Evolutionary conservation across 2,888 invertebrate species (phyloP), one percentile per base, ranked within the genome.

Genomic region (Isotomurus palustris): DNA sequence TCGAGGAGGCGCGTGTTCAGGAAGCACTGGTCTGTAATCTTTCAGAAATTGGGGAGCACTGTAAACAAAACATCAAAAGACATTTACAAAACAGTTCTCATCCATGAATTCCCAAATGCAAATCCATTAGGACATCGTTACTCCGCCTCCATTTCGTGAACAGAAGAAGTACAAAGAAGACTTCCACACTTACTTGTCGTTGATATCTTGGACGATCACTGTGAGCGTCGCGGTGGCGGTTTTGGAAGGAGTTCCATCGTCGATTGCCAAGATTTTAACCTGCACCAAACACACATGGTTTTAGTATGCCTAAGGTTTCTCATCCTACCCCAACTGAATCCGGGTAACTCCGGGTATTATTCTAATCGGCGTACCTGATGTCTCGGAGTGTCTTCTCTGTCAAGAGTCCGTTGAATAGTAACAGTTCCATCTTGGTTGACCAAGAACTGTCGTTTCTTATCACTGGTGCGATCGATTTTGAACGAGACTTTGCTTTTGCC

Each of bases 371-470:
- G 63, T 68, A 78, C 79, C 80, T 92, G 93, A 81, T 96, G 95
- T 48, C 93, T 81, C 0, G 93, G 92, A 10, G 92, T 92, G 71
- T 94, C 92, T 78, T 96, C 96, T 52, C 95, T 83, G 76, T 96
- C 96, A 56, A 96, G 79, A 10, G 87, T 85, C 54, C 94, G 82
- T 74, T 94, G 94, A 73, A 95, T 94, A 66, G 91, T 90, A 0
- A 96, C 93, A 1, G 92, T 91, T 24, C 95, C 95, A 76, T 91
- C 91, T 76, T 91, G 91, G 76, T 90, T 92, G 67, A 95, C 95
- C 48, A 88, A 86, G 76, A 95, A 95, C 75, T 95, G 94, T 44
- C 94, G 80, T 74, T 92, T 91, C 60, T 93, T 83, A 75, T 95
- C 95, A 2, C 93, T 93, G 14, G 87, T 85, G 67, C 94, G 83